These are phyloP conservation scores for Erithacus rubecula DNA, from an alignment of 2,797 vertebrate genomes.

Conservation along the genomic window DNA sequence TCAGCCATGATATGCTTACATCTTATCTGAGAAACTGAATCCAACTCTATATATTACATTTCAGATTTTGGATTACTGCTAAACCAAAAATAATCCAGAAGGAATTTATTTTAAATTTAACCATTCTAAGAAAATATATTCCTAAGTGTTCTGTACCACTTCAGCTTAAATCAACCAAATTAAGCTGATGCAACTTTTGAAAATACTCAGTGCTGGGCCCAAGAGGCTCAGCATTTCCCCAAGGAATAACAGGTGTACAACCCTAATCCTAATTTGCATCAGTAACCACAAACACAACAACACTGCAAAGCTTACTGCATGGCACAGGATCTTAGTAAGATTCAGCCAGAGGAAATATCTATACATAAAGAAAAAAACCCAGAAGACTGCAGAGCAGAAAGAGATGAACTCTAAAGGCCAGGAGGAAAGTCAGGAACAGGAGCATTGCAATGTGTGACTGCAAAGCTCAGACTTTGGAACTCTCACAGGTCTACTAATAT, in stretches of 20 bases:
- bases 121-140: neutral
- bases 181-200: neutral
- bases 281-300: neutral
- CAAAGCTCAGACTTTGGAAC: neutral
- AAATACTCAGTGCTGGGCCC: neutral
- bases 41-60: neutral
- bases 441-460: fast-evolving
- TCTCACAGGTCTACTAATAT: neutral
- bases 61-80: neutral
- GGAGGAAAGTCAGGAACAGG: neutral
- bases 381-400: neutral
- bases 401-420: neutral
- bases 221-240: neutral
- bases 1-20: fast-evolving
- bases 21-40: neutral
- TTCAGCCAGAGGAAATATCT: neutral
- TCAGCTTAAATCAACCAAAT: neutral
- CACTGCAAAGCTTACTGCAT: neutral
- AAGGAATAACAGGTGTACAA: neutral
- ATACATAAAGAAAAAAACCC: neutral
- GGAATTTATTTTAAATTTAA: neutral
- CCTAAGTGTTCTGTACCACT: fast-evolving
- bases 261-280: neutral
- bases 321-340: neutral
- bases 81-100: neutral